Base-by-base conservation (phyloP, 2,888 invertebrate genomes). In the Adelphocoris suturalis region DNA sequence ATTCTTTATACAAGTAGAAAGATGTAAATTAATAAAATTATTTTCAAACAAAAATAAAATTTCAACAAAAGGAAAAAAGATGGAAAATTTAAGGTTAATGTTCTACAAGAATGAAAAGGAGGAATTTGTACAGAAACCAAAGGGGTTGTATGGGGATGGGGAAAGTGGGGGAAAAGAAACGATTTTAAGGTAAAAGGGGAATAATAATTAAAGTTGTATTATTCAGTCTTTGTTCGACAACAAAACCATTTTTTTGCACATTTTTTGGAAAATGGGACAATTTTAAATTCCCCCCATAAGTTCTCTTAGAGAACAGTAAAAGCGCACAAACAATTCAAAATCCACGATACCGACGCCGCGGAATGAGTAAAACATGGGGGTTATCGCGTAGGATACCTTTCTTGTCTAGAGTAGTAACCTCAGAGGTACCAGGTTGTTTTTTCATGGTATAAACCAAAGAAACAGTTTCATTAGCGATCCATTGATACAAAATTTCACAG, bases 221-320 rank as follows among this genome's bases (percentile, higher is more conserved):
- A 14, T 75, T 86, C 86, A 86, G 86, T 86, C 86, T 86, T 86
- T 75, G 68, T 47, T 86, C 86, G 86, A 86, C 86, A 86, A 86
- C 86, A 86, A 86, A 86, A 86, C 86, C 37, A 37, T 7, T 14
- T 23, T 23, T 46, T 48, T 82, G 27, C 27, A 27, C 46, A 82
- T 23, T 82, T 46, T 68, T 68, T 68, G 23, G 2, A 3, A 52
- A 68, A 23, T 0, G 23, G 68, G 27, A 68, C 19, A 19, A 68
- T 68, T 52, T 52, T 11, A 37, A 7, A 37, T 52, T 68, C 68
- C 23, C 23, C 23, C 23, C 19, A 68, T 68, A 68, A 68, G 23
- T 23, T 68, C 68, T 68, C 68, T 68, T 68, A 11, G 68, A 68
- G 68, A 68, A 68, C 68, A 57, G 28, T 37, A 12, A 46, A 47